Evolutionary conservation across 2,888 invertebrate genomes (phyloP).

Genomic region (Amiota minor): DNA sequence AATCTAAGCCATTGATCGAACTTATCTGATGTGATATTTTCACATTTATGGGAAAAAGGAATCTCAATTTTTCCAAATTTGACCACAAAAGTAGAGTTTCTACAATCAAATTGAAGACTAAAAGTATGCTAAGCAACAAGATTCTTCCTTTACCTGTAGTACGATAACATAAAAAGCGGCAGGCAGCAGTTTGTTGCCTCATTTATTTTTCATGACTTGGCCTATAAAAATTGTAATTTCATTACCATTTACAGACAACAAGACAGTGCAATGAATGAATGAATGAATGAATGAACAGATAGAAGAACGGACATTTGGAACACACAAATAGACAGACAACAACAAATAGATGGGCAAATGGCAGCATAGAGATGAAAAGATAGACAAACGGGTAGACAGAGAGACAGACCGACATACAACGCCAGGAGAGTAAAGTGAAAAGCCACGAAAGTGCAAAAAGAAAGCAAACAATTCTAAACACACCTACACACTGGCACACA

Average conservation of each 20-base stretch:
- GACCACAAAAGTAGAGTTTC: no score
- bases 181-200: constrained; percentile 61
- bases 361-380: constrained; percentile 32
- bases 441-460: constrained; percentile 30
- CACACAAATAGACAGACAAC: constrained; percentile 8
- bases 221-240: constrained; percentile 68
- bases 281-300: constrained; percentile 2
- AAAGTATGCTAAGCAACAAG: no score
- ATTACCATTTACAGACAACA: constrained; percentile 55
- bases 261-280: constrained; percentile 35
- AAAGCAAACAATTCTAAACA: neutral
- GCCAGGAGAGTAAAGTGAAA: constrained; percentile 25
- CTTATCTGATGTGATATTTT: no score
- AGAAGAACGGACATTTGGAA: constrained; percentile 20
- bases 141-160: no score
- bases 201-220: constrained; percentile 67
- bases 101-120: neutral
- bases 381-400: constrained; percentile 33
- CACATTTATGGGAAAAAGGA: no score
- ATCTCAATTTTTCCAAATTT: no score
- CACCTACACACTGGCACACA: neutral
- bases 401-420: neutral
- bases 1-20: no score
- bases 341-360: constrained; percentile 1
- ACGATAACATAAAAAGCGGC: constrained; percentile 27